Percentiles rank a stretch among this genome's conserved stretches.
Evolutionary conservation across 2,113 vertebrate genomes (phyloP).

Genomic region (Taurulus bubalis): DNA sequence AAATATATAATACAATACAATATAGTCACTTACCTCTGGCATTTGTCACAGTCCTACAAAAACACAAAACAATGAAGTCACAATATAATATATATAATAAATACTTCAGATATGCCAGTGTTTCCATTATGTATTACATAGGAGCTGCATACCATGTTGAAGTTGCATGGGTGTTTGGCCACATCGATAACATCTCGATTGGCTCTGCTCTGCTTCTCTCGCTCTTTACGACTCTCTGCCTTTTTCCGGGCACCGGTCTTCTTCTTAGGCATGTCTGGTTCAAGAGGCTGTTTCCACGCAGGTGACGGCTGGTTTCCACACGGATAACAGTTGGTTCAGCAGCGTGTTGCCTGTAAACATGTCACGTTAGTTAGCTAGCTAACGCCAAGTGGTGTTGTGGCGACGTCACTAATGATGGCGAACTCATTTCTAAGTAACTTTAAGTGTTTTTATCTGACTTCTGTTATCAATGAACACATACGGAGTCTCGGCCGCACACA

Average conservation of each 20-base stretch:
- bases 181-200: slow-evolving; percentile 89
- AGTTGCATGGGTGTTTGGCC: slow-evolving; percentile 97
- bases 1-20: background rate
- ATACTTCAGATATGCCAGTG: background rate
- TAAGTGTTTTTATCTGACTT: background rate
- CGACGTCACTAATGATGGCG: background rate
- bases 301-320: background rate
- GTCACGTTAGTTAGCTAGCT: background rate
- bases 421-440: background rate
- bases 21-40: slow-evolving; percentile 89
- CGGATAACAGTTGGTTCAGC: background rate
- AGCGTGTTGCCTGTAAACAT: background rate
- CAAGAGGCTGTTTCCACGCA: background rate
- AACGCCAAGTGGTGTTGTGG: background rate
- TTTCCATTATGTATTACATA: background rate
- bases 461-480: background rate
- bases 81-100: too few relatives aligned
- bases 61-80: slow-evolving; percentile 39
- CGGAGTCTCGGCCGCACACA: background rate
- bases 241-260: slow-evolving; percentile 98
- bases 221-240: slow-evolving; percentile 93
- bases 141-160: slow-evolving; percentile 82
- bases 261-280: slow-evolving; percentile 93
- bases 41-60: slow-evolving; percentile 97
- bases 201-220: slow-evolving; percentile 93